Conservation (phyloP, 2,113 vertebrate species). For the Cryptotis parvus region DNA sequence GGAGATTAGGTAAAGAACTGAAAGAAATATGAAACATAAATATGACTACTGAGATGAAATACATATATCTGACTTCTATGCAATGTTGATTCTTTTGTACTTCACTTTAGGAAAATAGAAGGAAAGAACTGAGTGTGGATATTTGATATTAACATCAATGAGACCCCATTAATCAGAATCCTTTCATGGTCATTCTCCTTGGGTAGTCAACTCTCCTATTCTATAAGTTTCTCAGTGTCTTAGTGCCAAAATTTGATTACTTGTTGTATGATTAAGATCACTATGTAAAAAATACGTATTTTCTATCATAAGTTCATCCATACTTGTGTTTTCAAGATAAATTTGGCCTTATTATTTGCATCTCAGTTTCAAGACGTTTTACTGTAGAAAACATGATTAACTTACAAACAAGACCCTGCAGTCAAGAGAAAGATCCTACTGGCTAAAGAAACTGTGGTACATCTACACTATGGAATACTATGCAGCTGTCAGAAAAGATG, state of each 20-base stretch:
- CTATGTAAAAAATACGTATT: not conserved
- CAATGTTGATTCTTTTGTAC: too few species aligned
- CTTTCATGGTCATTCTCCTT: not conserved
- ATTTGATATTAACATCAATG: not conserved
- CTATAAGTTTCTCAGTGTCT: not conserved
- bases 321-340: not conserved
- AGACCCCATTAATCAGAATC: too few species aligned
- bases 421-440: not conserved
- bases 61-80: not conserved
- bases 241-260: not conserved
- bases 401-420: too few species aligned
- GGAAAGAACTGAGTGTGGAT: too few species aligned
- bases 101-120: too few species aligned
- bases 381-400: not conserved
- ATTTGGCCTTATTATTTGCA: not conserved
- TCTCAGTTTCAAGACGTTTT: not conserved
- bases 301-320: constrained; percentile 14
- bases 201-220: not conserved
- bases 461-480: too few species aligned
- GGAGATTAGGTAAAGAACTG: not conserved
- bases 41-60: not conserved
- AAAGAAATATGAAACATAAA: not conserved
- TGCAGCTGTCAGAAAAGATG: too few species aligned
- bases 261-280: not conserved
- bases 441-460: too few species aligned